Conservation (phyloP, 2,113 vertebrate species). For the Lepisosteus oculatus region DNA sequence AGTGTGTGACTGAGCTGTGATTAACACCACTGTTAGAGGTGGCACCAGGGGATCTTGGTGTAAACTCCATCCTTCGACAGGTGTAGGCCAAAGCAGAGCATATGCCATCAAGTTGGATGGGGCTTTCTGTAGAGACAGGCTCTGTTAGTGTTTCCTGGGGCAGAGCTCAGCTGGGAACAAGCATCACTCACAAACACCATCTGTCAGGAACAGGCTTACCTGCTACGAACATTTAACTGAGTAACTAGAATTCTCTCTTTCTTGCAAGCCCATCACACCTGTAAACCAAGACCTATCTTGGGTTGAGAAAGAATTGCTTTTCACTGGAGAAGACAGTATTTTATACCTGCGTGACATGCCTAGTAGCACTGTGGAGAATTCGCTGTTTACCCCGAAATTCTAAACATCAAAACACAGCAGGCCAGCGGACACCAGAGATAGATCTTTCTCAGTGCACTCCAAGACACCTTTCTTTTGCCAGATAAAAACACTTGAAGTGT, state of each 20-base stretch:
- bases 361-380: conserved; percentile 33
- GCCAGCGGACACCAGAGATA: conserved; percentile 31
- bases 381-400: conserved; percentile 10
- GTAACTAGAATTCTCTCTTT: conserved; percentile 39
- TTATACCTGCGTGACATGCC: conserved; percentile 44
- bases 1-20: conserved; percentile 63
- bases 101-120: conserved; percentile 72
- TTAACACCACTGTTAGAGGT: conserved; percentile 48
- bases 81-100: conserved; percentile 76
- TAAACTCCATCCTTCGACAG: conserved; percentile 69
- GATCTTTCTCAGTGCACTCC: conserved; percentile 38
- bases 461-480: conserved; percentile 56
- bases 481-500: conserved; percentile 70
- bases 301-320: conserved; percentile 35
- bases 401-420: conserved; percentile 43
- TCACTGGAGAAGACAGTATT: conserved; percentile 9
- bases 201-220: conserved; percentile 70
- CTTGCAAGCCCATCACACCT: conserved; percentile 34
- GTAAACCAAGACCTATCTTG: conserved; percentile 24
- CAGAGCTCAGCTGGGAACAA: conserved; percentile 74
- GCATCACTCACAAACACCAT: conserved; percentile 77
- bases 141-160: conserved; percentile 66
- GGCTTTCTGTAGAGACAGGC: conserved; percentile 60
- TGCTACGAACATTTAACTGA: conserved; percentile 58
- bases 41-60: conserved; percentile 53